Evolutionary conservation across 2,113 vertebrate species (phyloP).

Genomic region (Clarias gariepinus): DNA sequence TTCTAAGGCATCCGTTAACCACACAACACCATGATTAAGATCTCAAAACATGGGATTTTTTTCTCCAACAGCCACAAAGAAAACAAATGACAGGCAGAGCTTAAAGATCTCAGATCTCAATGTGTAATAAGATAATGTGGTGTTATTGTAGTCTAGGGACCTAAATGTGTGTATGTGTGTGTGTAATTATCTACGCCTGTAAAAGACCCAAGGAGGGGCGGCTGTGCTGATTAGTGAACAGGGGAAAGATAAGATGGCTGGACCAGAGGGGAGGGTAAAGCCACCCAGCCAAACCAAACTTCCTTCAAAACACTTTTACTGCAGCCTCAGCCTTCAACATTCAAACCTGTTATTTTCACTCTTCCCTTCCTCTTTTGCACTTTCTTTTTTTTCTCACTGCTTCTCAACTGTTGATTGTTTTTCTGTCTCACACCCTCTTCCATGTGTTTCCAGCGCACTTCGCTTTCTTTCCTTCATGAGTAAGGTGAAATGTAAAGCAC

Average conservation of each 20-base stretch:
- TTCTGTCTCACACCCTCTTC: slow-evolving; percentile 21
- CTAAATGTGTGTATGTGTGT: slow-evolving; percentile 14
- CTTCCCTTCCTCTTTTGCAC: neutral
- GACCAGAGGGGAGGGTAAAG: slow-evolving; percentile 26
- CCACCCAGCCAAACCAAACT: slow-evolving; percentile 44
- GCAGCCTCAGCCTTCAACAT: slow-evolving; percentile 14
- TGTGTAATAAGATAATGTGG: slow-evolving; percentile 31
- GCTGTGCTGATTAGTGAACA: slow-evolving; percentile 33
- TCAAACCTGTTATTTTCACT: slow-evolving; percentile 17
- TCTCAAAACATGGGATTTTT: neutral
- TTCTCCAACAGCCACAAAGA: neutral
- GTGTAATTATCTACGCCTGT: slow-evolving; percentile 45
- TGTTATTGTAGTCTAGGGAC: slow-evolving; percentile 37
- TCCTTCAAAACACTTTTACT: slow-evolving; percentile 48
- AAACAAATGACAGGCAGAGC: neutral
- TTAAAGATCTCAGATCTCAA: slow-evolving; percentile 9
- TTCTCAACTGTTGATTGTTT: slow-evolving; percentile 12
- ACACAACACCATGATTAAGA: neutral
- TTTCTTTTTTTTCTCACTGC: neutral
- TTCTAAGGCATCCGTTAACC: neutral
- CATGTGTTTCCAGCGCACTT: neutral
- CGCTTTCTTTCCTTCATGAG: neutral
- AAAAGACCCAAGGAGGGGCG: neutral
- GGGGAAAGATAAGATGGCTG: slow-evolving; percentile 37
- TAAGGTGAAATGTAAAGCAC: slow-evolving; percentile 30